A percentile compares a stretch with the other conserved stretches of the same genome.
These are phyloP conservation scores for Pachyrhynchus sulphureomaculatus DNA, from an alignment of 1,140 invertebrate species.

Conservation along the genomic window DNA sequence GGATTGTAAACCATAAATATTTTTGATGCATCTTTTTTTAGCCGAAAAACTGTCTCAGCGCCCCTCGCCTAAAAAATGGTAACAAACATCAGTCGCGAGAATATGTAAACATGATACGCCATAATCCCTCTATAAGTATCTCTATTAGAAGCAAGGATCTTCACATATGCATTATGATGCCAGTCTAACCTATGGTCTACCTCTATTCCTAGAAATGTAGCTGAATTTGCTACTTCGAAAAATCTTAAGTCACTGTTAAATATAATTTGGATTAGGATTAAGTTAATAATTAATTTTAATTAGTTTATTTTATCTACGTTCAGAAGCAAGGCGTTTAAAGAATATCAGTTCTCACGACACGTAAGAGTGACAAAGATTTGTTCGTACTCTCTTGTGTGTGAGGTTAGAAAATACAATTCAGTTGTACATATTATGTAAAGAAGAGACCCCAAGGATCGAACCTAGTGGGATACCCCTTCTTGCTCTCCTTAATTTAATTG, in stretches of 20 bases:
- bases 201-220: background rate
- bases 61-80: slow-evolving; percentile 16
- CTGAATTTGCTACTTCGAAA: background rate
- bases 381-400: no score
- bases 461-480: no score
- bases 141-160: background rate
- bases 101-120: slow-evolving; percentile 19
- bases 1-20: no score
- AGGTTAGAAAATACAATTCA: no score
- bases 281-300: background rate
- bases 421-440: no score
- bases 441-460: no score
- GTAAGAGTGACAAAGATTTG: no score
- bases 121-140: slow-evolving; percentile 6
- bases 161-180: background rate
- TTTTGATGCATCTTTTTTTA: slow-evolving; percentile 13
- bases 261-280: background rate
- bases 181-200: slow-evolving; percentile 8
- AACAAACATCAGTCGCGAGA: slow-evolving; percentile 17
- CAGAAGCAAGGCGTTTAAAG: background rate
- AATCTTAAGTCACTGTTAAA: no score
- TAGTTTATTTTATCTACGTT: background rate
- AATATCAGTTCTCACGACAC: background rate
- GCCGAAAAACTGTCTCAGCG: background rate
- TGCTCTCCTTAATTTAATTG: no score